phyloP scores from a whole-genome alignment of 1,140 invertebrate species.

The Dufourea novaeangliae region DNA sequence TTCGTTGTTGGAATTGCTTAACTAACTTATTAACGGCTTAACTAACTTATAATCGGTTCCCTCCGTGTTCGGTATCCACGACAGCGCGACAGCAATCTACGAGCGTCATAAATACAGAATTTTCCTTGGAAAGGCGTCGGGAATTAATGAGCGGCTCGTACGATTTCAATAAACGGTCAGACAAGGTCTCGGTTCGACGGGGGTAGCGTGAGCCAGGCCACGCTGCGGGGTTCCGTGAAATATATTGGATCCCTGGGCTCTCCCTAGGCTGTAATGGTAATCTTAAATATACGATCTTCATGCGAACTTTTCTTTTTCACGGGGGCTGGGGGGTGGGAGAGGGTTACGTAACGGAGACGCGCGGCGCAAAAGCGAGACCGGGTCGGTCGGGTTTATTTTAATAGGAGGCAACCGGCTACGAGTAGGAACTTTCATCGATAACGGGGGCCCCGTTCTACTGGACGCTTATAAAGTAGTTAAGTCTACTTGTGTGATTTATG shows the following conservation, averaged over 20 bases:
- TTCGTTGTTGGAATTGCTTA: neutral
- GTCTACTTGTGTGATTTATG: conserved; percentile 60
- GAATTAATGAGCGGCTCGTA: neutral
- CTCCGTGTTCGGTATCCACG: neutral
- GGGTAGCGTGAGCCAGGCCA: conserved; percentile 7
- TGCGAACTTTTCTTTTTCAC: conserved; percentile 41
- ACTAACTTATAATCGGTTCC: neutral
- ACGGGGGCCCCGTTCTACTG: conserved; percentile 43
- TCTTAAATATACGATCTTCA: conserved; percentile 42
- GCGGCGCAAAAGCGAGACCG: conserved; percentile 25
- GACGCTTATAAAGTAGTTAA: conserved; percentile 64
- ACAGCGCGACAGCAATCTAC: neutral
- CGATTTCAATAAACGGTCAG: conserved; percentile 18
- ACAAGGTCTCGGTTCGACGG: neutral
- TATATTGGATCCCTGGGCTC: neutral
- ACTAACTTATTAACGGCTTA: neutral
- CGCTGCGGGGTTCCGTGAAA: conserved; percentile 8
- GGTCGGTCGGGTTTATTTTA: conserved; percentile 57
- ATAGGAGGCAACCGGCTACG: conserved; percentile 29
- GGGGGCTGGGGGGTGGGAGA: neutral
- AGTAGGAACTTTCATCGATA: conserved; percentile 63
- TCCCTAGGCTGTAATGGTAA: conserved; percentile 16
- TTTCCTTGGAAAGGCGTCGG: neutral
- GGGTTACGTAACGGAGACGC: conserved; percentile 40
- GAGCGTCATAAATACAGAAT: no score